Evolutionary conservation across 2,888 invertebrate genomes (phyloP), one percentile per base, ranked within the genome.

Genomic region (Pycnomerus fuliginosus): DNA sequence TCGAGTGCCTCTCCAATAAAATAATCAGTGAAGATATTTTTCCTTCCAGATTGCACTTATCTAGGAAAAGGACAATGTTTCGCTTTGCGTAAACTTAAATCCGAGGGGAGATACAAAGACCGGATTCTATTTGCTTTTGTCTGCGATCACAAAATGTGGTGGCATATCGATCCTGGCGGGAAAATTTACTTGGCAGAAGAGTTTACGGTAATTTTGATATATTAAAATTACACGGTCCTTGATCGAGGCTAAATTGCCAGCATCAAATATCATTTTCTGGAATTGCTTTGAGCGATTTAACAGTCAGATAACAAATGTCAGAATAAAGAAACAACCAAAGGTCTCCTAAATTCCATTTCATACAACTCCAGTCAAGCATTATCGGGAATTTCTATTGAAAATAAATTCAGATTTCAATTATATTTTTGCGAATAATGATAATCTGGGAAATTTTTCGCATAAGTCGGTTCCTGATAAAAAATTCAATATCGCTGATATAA

Each of bases 321-420:
- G 20, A 22, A 15, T 30, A 38, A 39, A 34, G 30, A 29, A 44
- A 38, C 14, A 33, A 38, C 16, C 25, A 15, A 44, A 17, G 27
- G 16, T 13, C 30, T 36, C 29, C 25, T 17, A 38, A 17, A 44
- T 24, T 33, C 29, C 37, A 27, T 44, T 37, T 24, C 32, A 38
- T n/a, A 37, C 15, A 37, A 23, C 28, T 36, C 36, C 27, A 37
- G 20, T 32, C 20, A 23, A 38, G 24, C 28, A 39, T 33, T 25
- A 38, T 33, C 34, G 29, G 16, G 23, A 38, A 44, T 39, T 34
- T 30, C 34, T 27, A 20, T 29, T 15, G 23, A 38, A 44, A 38
- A 44, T 39, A 39, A 39, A 44, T 39, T 44, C 38, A 38, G 25
- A 24, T 39, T 44, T 39, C 39, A 44, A 44, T 44, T 44, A 44